A percentile compares a stretch with the other conserved stretches of the same genome.
These are phyloP conservation scores for Pediacus dermestoides DNA, from an alignment of 2,888 invertebrate species.

Conservation along the genomic window DNA sequence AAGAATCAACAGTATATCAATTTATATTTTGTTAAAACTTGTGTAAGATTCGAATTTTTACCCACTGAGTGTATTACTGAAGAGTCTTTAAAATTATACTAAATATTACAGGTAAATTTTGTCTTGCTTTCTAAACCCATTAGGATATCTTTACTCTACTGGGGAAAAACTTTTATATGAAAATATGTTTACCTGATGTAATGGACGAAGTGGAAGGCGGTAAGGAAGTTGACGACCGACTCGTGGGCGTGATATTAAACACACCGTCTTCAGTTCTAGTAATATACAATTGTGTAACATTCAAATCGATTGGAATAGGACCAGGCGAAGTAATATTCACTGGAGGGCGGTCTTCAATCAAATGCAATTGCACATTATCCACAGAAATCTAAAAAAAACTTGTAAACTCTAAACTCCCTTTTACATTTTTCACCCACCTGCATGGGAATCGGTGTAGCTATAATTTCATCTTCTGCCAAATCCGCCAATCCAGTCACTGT, in stretches of 20 bases:
- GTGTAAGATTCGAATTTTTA: too few relatives aligned
- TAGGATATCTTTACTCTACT: too few relatives aligned
- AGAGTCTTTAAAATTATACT: too few relatives aligned
- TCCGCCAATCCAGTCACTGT: constrained; percentile 78
- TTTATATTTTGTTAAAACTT: too few relatives aligned
- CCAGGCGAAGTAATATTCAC: constrained; percentile 79
- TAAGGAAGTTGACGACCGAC: constrained; percentile 29
- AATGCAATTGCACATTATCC: constrained; percentile 70
- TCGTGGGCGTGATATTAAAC: constrained; percentile 64
- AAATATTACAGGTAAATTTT: too few relatives aligned
- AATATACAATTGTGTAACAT: constrained; percentile 66
- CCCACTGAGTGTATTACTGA: too few relatives aligned
- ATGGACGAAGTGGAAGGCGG: constrained; percentile 26
- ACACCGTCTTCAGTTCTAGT: constrained; percentile 71
- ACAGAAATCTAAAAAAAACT: constrained; percentile 60
- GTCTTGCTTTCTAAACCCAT: too few relatives aligned
- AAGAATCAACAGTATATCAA: too few relatives aligned
- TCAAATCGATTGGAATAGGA: constrained; percentile 73
- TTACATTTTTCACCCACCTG: constrained; percentile 56
- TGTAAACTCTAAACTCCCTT: background rate
- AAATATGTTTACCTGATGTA: constrained; percentile 25
- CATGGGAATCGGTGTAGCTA: constrained; percentile 75
- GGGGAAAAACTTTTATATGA: too few relatives aligned
- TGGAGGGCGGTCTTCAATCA: constrained; percentile 81
- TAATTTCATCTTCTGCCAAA: constrained; percentile 82